Conservation (phyloP, 2,113 vertebrate species). For the Uria lomvia region DNA sequence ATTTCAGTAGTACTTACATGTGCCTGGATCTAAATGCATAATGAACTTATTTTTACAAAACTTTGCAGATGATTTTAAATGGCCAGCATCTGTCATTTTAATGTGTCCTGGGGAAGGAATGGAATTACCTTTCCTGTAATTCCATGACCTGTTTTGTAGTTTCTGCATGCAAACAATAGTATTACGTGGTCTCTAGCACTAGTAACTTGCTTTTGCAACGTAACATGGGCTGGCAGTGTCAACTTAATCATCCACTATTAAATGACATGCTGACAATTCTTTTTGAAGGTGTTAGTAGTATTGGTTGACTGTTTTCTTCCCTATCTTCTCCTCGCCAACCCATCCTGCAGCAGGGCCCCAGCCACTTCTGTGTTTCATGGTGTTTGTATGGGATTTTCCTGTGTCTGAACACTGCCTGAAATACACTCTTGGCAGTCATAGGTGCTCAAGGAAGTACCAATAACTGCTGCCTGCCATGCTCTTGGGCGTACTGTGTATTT, state of each 20-base stretch:
- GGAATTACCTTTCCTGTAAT: slow-evolving; percentile 25
- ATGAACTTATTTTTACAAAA: slow-evolving; percentile 13
- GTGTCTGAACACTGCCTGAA: not conserved
- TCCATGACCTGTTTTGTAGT: not conserved
- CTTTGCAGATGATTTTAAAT: slow-evolving; percentile 24
- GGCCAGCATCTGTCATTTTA: slow-evolving; percentile 31
- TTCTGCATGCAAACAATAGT: not conserved
- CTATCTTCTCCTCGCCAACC: not conserved
- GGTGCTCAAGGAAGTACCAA: not conserved
- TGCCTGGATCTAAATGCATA: slow-evolving; percentile 23
- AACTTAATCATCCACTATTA: not conserved
- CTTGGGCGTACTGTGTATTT: too few species aligned
- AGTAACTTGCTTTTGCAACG: not conserved
- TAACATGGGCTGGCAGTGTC: not conserved
- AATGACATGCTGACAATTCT: not conserved
- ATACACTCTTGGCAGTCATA: not conserved
- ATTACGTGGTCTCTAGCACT: not conserved
- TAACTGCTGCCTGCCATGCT: not conserved
- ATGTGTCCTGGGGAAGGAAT: not conserved
- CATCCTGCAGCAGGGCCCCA: not conserved
- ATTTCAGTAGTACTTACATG: slow-evolving; percentile 7
- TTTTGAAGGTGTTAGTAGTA: not conserved
- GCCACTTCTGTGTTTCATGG: not conserved
- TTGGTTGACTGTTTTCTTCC: not conserved
- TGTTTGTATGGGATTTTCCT: not conserved